Evolutionary conservation across 2,888 invertebrate genomes (phyloP), one percentile per base, ranked within the genome.

Genomic region (Blastobasis lacticolella): DNA sequence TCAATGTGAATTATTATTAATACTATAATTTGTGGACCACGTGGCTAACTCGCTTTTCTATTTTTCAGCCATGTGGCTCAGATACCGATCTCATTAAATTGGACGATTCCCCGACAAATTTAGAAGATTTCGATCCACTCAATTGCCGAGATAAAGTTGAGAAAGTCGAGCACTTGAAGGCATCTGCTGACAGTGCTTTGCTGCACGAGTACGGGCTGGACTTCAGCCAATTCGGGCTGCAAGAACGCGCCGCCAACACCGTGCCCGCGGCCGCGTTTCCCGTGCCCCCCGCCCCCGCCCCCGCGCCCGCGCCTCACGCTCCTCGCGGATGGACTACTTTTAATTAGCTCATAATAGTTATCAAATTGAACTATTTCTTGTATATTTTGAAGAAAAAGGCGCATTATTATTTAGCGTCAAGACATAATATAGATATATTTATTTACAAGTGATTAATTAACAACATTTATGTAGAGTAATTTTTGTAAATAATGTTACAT

Each of bases 201-300:
- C 85, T 94, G 57, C 91, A 92, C 65, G 94, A 94, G 65, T 94
- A 94, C 66, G 94, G 94, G 50, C 81, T 94, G 60, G 92, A 94
- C 77, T 93, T 94, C 59, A 86, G 86, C 58, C 78, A 78, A 55
- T 87, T 83, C 57, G 81, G 78, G 42, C 61, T 86, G 71, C 85
- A 90, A 60, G 90, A 90, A 57, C 78, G 40, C 77, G 73, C 56
- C 54, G 67, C 8, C 65, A 64, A 41, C 64, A 66, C 38, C 78
- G n/a, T 48, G 41, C 7, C 10, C 48, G 4, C 6, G 46, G 7
- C 10, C n/a, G n/a, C n/a, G n/a, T n/a, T n/a, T n/a, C n/a, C n/a
- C 78, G 41, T 77, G 73, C 56, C 54, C 67, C 8, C 65, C 64
- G 43, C 64, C 66, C 40, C 79, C 10, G 49, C 46, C 10, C 10